Evolutionary conservation across 2,888 invertebrate species (phyloP), one percentile per base, ranked within the genome.

Genomic region (Odontocolon sp.): DNA sequence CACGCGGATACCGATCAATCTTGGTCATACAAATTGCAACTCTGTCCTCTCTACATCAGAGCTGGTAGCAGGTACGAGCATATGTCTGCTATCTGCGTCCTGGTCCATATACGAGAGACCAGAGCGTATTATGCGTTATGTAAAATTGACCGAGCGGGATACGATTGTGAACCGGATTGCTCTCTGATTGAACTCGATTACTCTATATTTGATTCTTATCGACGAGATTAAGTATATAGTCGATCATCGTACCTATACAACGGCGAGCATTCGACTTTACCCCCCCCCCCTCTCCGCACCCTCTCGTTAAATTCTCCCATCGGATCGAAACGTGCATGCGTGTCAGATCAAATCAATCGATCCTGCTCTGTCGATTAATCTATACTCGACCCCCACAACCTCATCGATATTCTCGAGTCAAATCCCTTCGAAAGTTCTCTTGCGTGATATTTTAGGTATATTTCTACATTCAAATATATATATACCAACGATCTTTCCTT

Each of bases 21-120:
- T 69, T 75, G 42, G 64, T 69, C 69, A 63, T 75, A 69, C 69
- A 69, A 75, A 69, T 69, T 75, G 64, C 69, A 68, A 38, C 56
- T 69, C 63, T 57, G 69, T 56, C 64, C 64, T 69, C 63, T 63
- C 21, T 63, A 33, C n/a, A 14, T n/a, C n/a, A 8, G 21, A 8
- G 26, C 23, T 50, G 14, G n/a, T 6, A 16, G 14, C 23, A 16
- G 50, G 38, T 26, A 28, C 8, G 26, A 23, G 9, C 11, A 54
- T 40, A 28, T 16, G 28, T 47, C 14, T 18, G n/a, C 16, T 40
- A 66, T 28, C 8, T 18, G 66, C 36, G 28, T 26, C 1, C 11
- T 4, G 6, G 18, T 1, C 26, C 28, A 8, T 9, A 16, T 9
- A 33, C 36, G 9, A 11, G 26, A 21, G 42, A 56, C 56, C 42